Conservation (phyloP, 2,113 vertebrate genomes). For the Rhinogobius similis region DNA sequence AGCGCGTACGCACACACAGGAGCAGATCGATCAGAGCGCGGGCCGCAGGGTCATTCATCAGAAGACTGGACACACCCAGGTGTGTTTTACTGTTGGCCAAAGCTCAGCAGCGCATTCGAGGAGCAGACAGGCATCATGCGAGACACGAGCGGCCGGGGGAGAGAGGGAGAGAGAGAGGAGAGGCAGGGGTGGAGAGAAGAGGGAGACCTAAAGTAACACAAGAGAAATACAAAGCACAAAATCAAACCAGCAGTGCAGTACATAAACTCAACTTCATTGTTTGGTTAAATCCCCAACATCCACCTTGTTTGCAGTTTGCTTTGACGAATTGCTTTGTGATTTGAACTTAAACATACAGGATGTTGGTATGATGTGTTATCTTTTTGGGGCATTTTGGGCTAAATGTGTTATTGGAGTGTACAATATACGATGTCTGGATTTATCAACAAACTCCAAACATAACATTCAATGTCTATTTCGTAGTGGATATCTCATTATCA, state of each 20-base stretch:
- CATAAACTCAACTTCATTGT: too few species aligned
- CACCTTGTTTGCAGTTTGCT: neutral
- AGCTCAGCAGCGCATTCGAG: conserved; percentile 68
- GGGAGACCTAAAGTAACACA: conserved; percentile 19
- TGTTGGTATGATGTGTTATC: too few species aligned
- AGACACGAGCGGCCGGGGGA: conserved; percentile 18
- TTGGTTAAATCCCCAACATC: neutral
- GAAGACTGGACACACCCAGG: conserved; percentile 74
- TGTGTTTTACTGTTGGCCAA: conserved; percentile 78
- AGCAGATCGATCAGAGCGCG: conserved; percentile 67
- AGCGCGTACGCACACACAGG: conserved; percentile 39
- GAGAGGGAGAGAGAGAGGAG: conserved; percentile 10
- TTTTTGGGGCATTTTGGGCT: too few species aligned
- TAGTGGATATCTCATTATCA: neutral
- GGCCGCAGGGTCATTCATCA: conserved; percentile 76
- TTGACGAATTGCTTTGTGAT: too few species aligned
- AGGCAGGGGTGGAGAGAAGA: conserved; percentile 13
- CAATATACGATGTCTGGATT: too few species aligned
- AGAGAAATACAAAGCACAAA: neutral
- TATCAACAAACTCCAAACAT: too few species aligned
- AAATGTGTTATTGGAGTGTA: neutral
- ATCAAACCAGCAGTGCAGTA: neutral
- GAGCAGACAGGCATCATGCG: conserved; percentile 55
- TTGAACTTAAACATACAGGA: neutral
- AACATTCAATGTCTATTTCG: too few species aligned